phyloP scores from a whole-genome alignment of 1,140 invertebrate species.

The Ips typographus region DNA sequence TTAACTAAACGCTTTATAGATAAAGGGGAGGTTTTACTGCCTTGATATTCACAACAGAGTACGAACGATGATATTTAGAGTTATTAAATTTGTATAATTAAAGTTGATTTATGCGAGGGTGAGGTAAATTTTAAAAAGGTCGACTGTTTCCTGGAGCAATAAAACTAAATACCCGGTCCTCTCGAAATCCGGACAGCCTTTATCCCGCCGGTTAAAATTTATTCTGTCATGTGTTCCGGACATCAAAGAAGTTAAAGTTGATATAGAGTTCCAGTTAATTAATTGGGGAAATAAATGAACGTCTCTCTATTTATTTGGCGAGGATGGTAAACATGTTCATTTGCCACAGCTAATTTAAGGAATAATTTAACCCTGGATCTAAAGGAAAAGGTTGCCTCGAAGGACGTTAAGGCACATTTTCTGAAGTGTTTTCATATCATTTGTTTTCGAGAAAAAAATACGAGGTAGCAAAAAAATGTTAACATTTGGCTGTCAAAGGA shows the following conservation, averaged over 20 bases:
- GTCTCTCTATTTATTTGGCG: too few relatives aligned
- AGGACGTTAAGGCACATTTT: too few relatives aligned
- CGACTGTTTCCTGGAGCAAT: slow-evolving; percentile 22
- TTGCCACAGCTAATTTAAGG: too few relatives aligned
- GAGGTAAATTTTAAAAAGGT: slow-evolving; percentile 21
- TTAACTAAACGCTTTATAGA: slow-evolving; percentile 26
- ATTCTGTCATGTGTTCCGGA: slow-evolving; percentile 25
- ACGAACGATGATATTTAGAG: slow-evolving; percentile 33
- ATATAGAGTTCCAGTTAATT: slow-evolving; percentile 3
- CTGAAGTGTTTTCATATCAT: too few relatives aligned
- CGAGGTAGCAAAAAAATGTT: too few relatives aligned
- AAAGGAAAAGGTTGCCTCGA: too few relatives aligned
- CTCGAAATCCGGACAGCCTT: slow-evolving; percentile 1
- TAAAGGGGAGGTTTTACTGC: slow-evolving; percentile 27
- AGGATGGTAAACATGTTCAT: too few relatives aligned
- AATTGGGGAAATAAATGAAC: neutral
- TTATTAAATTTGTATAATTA: slow-evolving; percentile 38
- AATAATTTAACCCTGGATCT: too few relatives aligned
- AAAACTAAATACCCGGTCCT: slow-evolving; percentile 20
- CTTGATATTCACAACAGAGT: slow-evolving; percentile 12
- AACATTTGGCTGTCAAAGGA: too few relatives aligned
- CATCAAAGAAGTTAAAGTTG: slow-evolving; percentile 12
- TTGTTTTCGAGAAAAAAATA: too few relatives aligned
- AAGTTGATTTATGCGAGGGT: slow-evolving; percentile 33
- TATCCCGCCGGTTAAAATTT: slow-evolving; percentile 9